Conservation (phyloP, 1,140 invertebrate species). For the Euschistus heros region DNA sequence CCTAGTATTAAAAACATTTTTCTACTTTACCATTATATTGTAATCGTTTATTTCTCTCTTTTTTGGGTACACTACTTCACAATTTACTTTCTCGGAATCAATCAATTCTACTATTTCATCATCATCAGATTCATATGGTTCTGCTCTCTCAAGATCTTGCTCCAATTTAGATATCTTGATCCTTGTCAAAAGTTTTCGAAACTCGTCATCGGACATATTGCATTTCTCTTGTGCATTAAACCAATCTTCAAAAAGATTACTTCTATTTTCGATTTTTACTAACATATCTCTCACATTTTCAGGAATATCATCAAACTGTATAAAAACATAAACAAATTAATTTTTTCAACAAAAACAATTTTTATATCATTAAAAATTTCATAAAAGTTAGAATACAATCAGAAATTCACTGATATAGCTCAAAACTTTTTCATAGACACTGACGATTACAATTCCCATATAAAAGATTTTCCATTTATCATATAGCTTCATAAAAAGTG, state of each 20-base stretch:
- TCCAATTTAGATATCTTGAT: background rate
- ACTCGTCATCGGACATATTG: background rate
- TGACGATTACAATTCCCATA: too few species aligned
- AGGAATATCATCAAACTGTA: slow-evolving; percentile 1
- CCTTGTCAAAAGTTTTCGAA: background rate
- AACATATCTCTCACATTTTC: background rate
- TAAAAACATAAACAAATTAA: too few species aligned
- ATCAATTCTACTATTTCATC: background rate
- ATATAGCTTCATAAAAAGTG: background rate
- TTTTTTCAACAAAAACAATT: too few species aligned
- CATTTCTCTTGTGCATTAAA: too few species aligned
- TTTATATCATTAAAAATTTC: too few species aligned
- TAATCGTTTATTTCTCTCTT: background rate
- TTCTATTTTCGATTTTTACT: background rate
- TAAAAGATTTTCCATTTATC: too few species aligned
- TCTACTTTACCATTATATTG: background rate
- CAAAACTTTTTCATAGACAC: too few species aligned
- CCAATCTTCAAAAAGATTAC: too few species aligned
- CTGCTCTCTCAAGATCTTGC: background rate
- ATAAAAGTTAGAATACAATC: too few species aligned
- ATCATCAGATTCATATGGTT: background rate
- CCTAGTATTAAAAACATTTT: too few species aligned
- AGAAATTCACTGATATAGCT: too few species aligned
- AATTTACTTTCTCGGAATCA: slow-evolving; percentile 6
- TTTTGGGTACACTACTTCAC: slow-evolving; percentile 5